Percentiles rank a stretch among this genome's conserved stretches.
Conservation (phyloP, 2,797 vertebrate genomes). For the Poecilia picta region DNA sequence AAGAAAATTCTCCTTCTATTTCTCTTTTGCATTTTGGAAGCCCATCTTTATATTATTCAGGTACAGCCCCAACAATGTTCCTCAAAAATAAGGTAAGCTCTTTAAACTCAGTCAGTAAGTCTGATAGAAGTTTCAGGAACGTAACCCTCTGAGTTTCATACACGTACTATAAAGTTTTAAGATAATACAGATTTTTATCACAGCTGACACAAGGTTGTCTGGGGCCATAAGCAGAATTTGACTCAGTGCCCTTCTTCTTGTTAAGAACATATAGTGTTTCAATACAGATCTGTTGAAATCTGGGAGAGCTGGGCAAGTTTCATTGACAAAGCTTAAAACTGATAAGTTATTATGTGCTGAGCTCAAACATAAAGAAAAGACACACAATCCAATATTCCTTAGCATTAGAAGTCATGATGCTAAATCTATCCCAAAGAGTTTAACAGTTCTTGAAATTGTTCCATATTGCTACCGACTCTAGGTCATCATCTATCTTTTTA, state of each 20-base stretch:
- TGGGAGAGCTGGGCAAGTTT: no score
- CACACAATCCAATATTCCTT: no score
- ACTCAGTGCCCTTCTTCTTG: no score
- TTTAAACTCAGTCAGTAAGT: not conserved
- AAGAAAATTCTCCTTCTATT: not conserved
- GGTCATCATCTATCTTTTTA: conserved; percentile 40
- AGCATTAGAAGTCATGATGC: not conserved
- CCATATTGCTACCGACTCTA: not conserved
- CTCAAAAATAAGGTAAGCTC: not conserved
- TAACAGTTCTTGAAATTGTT: not conserved
- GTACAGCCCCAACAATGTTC: no score
- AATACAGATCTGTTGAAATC: no score
- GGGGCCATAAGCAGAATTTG: no score
- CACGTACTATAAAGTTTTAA: no score
- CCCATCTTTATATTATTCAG: not conserved
- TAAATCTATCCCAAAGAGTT: not conserved
- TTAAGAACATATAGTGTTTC: no score
- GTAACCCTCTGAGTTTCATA: no score
- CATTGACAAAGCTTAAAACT: no score
- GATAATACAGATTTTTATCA: no score
- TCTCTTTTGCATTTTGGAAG: not conserved
- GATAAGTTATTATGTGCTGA: not conserved
- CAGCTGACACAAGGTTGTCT: no score
- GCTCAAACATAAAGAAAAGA: not conserved
- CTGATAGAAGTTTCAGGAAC: not conserved